phyloP scores from a whole-genome alignment of 2,113 vertebrate genomes.

The Oncorhynchus keta region DNA sequence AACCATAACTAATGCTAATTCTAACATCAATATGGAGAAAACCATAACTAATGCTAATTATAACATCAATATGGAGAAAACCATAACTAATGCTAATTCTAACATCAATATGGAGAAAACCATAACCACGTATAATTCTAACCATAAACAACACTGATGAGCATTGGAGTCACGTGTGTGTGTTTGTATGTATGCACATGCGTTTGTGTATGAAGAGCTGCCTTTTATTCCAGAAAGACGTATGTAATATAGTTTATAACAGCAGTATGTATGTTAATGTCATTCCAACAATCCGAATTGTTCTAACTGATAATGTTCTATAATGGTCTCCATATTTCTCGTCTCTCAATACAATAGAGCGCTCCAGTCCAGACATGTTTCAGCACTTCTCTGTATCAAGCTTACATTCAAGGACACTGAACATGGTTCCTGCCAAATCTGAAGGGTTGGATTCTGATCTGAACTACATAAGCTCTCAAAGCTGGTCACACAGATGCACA shows the following conservation, averaged over 20 bases:
- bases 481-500: not conserved
- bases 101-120: too few species aligned
- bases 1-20: too few species aligned
- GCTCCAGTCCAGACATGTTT: conserved; percentile 50
- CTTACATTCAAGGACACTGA: conserved; percentile 46
- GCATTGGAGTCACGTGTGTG: conserved; percentile 26
- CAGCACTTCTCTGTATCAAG: conserved; percentile 47
- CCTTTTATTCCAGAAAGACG: not conserved
- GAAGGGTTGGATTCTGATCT: conserved; percentile 32
- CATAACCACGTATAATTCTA: conserved; percentile 38
- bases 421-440: conserved; percentile 20
- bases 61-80: not conserved
- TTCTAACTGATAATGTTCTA: conserved; percentile 54
- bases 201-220: not conserved
- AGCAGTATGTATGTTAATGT: conserved; percentile 40
- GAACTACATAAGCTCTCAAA: conserved; percentile 31
- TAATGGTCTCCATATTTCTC: conserved; percentile 57
- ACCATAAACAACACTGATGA: conserved; percentile 59
- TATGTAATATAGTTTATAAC: conserved; percentile 3
- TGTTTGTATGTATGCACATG: conserved; percentile 17
- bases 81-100: conserved; percentile 49
- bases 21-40: too few species aligned
- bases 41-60: too few species aligned
- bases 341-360: conserved; percentile 25
- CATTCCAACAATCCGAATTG: conserved; percentile 10